Evolutionary conservation across 2,888 invertebrate genomes (phyloP), one percentile per base, ranked within the genome.

Genomic region (Frankliniella fusca): DNA sequence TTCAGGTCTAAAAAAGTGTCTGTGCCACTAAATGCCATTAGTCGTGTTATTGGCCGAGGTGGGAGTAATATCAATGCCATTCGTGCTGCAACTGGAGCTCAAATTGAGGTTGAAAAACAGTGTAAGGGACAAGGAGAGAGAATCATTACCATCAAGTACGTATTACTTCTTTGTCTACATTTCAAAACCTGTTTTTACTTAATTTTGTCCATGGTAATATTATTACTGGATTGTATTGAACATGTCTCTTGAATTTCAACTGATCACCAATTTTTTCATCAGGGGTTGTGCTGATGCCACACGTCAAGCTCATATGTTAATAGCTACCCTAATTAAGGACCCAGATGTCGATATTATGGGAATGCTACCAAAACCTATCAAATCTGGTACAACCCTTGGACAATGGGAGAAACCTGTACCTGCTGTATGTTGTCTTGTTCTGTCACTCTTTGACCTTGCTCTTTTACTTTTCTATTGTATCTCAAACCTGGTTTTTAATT

Each of bases 51-150:
- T 87, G 99, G 99, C 0, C 93, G 99, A 86, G 97, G 96, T 50
- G 99, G 99, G 81, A 95, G 95, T 89, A 99, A 99, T 89, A 98
- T 99, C 86, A 99, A 99, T 90, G 97, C 98, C 18, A 98, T 99
- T 87, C 92, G 99, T 83, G 96, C 96, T 83, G 95, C 97, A 82
- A 98, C 99, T 50, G 97, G 98, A 83, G 99, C 99, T 9, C 97
- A 98, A 88, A 99, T 99, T 87, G 98, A 99, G 89, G 97, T 99
- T 48, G 99, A 99, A 88, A 99, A 99, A 88, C 97, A 98, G 89
- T 94, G 94, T 87, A 97, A 97, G 89, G 95, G 96, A 9, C 97
- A 96, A 89, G 95, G 95, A 82, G 97, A 98, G 88, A 91, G 99
- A 85, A 95, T 95, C 86, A 97, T 99, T 85, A 97, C 97, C 79